Evolutionary conservation across 2,888 invertebrate genomes (phyloP).

Genomic region (Macaria notata): DNA sequence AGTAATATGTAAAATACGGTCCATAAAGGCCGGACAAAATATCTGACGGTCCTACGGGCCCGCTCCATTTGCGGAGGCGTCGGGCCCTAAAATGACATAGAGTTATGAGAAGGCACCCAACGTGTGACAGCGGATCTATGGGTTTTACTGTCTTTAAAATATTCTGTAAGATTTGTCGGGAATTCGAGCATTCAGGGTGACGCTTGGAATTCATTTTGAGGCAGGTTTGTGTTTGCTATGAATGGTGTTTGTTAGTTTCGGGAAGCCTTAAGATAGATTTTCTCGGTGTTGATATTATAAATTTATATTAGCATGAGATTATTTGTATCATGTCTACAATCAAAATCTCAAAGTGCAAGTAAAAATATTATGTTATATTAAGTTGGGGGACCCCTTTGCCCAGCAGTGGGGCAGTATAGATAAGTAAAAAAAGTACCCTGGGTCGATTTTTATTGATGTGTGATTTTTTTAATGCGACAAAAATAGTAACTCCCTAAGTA

Average conservation of each 20-base stretch:
- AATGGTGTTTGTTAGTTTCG: neutral
- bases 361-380: too few relatives aligned
- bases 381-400: too few relatives aligned
- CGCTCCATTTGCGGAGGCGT: constrained; percentile 52
- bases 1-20: constrained; percentile 1
- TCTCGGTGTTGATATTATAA: too few relatives aligned
- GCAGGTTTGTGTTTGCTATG: neutral
- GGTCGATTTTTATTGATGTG: too few relatives aligned
- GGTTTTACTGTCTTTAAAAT: constrained; percentile 4
- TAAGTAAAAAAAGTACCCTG: too few relatives aligned
- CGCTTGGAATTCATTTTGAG: neutral
- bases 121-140: constrained; percentile 10
- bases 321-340: too few relatives aligned
- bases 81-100: constrained; percentile 56
- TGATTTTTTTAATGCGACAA: too few relatives aligned
- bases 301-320: too few relatives aligned
- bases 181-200: neutral
- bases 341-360: too few relatives aligned
- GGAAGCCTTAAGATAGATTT: too few relatives aligned
- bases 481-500: too few relatives aligned
- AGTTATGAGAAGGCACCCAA: constrained; percentile 38
- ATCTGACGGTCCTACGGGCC: constrained; percentile 40
- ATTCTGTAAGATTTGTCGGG: neutral
- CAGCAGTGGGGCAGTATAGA: too few relatives aligned
- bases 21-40: constrained; percentile 29